Evolutionary conservation across 2,113 vertebrate genomes (phyloP), one percentile per base, ranked within the genome.

Genomic region (Corythoichthys haematopterus): DNA sequence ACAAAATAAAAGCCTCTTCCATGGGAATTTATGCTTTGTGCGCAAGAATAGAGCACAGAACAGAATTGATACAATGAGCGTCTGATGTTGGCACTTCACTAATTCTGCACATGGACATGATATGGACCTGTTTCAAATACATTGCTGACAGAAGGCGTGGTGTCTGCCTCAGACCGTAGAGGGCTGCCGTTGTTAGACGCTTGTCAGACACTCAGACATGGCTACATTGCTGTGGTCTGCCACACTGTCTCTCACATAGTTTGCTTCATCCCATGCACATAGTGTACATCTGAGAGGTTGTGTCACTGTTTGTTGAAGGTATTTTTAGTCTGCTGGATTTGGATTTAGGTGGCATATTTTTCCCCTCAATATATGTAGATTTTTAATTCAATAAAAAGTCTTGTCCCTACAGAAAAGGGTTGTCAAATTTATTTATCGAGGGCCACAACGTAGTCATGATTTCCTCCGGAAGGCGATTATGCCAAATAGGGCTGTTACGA

Each of bases 161-260:
- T 33, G 40, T 66, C 57, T 45, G 66, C 76, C 79, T 81, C 50
- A 64, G 61, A 46, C 68, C 28, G 9, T 56, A 4, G 53, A 56
- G 33, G 28, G 12, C 28, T 16, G 36, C 58, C 4, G 59, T n/a
- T 61, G 59, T 61, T 11, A 61, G 59, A 64, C 61, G 35, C 46
- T 64, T 48, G 61, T 64, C 61, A 64, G 62, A 64, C 62, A 63
- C 69, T 79, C 82, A 82, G 82, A 81, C 84, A 74, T 58, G 15
- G 73, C 77, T 64, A 50, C 84, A 78, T 84, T 52, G 53, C 85
- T 89, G 84, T 78, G 85, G 84, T 86, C 56, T 81, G 80, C 81
- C 83, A 61, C 80, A 75, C 78, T 47, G 70, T 82, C 79, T 83
- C 74, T 84, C 72, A 28, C 74, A 72, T 76, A 74, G 74, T 79